Conservation (phyloP, 2,797 vertebrate species). For the Poecile montanus region DNA sequence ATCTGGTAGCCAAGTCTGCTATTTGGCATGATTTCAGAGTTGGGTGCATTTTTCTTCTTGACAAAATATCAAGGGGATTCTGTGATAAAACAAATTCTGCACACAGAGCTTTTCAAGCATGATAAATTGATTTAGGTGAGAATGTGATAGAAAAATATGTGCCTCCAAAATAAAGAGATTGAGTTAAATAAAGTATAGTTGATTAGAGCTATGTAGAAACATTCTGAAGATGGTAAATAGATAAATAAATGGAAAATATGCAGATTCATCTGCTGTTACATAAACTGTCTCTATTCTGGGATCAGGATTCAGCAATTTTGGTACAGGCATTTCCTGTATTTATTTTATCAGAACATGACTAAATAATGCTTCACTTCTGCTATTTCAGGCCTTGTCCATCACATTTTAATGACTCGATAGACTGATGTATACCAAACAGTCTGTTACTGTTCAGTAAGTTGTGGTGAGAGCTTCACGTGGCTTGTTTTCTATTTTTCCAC, state of each 20-base stretch:
- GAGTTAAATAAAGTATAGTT: constrained; percentile 30
- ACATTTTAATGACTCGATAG: constrained; percentile 15
- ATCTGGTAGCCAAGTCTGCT: constrained; percentile 37
- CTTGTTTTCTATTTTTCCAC: neutral
- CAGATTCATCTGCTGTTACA: constrained; percentile 19
- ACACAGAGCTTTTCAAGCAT: neutral
- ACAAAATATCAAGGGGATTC: constrained; percentile 1
- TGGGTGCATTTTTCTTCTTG: constrained; percentile 32
- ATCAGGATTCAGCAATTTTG: constrained; percentile 45
- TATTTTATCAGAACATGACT: constrained; percentile 22
- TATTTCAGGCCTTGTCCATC: constrained; percentile 28
- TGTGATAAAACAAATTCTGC: constrained; percentile 24
- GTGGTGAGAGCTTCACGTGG: neutral
- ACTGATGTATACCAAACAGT: neutral
- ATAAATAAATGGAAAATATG: constrained; percentile 23
- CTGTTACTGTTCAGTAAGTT: neutral
- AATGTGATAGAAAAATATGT: neutral
- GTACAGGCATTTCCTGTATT: constrained; percentile 37
- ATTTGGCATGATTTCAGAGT: constrained; percentile 48
- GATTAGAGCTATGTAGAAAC: neutral
- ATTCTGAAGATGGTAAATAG: constrained; percentile 26
- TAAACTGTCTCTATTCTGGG: constrained; percentile 23
- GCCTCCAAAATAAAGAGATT: constrained; percentile 1
- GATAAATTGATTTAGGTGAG: constrained; percentile 30
- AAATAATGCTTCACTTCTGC: constrained; percentile 30